Evolutionary conservation across 2,888 invertebrate genomes (phyloP).

Genomic region (Nomada flava): DNA sequence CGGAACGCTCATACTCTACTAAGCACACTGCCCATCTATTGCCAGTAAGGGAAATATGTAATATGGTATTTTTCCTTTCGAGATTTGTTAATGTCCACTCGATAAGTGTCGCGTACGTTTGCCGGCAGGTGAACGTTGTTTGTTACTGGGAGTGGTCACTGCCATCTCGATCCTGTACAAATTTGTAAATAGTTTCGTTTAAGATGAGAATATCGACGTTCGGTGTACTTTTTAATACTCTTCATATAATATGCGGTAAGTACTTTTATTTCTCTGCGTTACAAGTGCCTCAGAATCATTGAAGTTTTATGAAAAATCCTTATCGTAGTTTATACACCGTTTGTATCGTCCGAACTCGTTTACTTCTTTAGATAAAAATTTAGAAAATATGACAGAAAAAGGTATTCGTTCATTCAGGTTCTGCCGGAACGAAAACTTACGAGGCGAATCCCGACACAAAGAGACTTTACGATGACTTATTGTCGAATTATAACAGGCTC

Average conservation of each 20-base stretch:
- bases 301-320: not conserved
- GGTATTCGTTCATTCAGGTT: conserved; percentile 68
- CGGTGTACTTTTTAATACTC: conserved; percentile 51
- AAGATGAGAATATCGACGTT: conserved; percentile 59
- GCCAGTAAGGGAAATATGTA: conserved; percentile 20
- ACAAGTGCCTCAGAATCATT: not conserved
- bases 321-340: not conserved
- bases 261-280: not conserved
- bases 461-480: conserved; percentile 96
- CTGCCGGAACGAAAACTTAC: conserved; percentile 76
- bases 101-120: conserved; percentile 29
- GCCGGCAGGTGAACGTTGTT: conserved; percentile 35
- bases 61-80: conserved; percentile 10
- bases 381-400: conserved; percentile 1
- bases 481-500: conserved; percentile 97
- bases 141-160: conserved; percentile 55
- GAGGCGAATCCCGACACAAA: conserved; percentile 98
- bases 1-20: conserved; percentile 64
- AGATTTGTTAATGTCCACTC: conserved; percentile 20
- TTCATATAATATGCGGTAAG: conserved; percentile 65
- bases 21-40: conserved; percentile 34
- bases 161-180: conserved; percentile 30
- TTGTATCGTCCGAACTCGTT: not conserved
- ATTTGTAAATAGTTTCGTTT: conserved; percentile 61
- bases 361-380: not conserved